Conservation (phyloP, 2,797 vertebrate genomes). For the Spatula clypeata region DNA sequence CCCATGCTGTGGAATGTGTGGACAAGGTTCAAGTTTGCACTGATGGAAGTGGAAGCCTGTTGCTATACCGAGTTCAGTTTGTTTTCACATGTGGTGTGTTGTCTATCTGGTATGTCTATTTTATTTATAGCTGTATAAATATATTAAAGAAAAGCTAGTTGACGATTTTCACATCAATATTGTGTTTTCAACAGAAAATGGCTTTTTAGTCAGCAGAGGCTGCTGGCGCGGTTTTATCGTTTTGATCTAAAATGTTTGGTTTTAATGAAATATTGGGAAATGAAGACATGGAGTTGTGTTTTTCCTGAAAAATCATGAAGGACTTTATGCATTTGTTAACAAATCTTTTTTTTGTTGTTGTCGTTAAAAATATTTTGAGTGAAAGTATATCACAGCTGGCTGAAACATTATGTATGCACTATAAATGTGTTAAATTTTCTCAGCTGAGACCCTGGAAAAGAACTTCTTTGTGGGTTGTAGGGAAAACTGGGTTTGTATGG, state of each 20-base stretch:
- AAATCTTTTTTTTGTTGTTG: background rate
- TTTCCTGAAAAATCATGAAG: conserved; percentile 2
- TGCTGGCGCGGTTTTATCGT: conserved; percentile 43
- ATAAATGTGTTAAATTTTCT: conserved; percentile 28
- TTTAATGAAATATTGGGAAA: conserved; percentile 62
- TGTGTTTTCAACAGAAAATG: conserved; percentile 61
- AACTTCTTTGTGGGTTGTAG: background rate
- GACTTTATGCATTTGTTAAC: conserved; percentile 62
- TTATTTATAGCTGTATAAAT: conserved; percentile 73
- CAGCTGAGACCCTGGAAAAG: conserved; percentile 27
- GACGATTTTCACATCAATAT: conserved; percentile 56
- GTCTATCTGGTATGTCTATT: conserved; percentile 64
- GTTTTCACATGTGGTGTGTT: conserved; percentile 56
- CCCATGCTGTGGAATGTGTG: conserved; percentile 47
- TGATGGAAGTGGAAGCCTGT: conserved; percentile 62
- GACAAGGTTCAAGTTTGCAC: conserved; percentile 63
- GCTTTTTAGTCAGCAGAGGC: conserved; percentile 51
- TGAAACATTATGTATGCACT: conserved; percentile 18
- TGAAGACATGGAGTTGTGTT: conserved; percentile 10
- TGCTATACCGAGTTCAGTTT: conserved; percentile 36
- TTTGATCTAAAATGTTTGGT: conserved; percentile 62
- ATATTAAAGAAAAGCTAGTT: background rate
- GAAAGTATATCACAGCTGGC: conserved; percentile 55
- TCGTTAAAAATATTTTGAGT: conserved; percentile 43
- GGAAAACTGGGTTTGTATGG: conserved; percentile 20